phyloP scores from a whole-genome alignment of 2,888 invertebrate species.

The Euclidia mi region DNA sequence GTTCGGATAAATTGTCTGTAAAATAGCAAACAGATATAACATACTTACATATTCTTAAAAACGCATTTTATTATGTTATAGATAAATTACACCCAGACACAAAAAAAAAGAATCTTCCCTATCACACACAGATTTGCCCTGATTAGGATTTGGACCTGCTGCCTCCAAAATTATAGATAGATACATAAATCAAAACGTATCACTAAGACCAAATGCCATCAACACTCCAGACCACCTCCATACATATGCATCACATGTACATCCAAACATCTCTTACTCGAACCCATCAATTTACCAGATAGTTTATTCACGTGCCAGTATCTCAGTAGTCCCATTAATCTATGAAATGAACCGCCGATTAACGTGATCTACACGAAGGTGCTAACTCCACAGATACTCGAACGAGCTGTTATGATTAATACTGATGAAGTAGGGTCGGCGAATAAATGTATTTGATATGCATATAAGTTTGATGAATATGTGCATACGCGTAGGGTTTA shows the following conservation, averaged over 20 bases:
- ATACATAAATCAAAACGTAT: no score
- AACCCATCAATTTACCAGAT: constrained; percentile 47
- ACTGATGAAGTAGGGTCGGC: constrained; percentile 43
- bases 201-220: neutral
- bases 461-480: constrained; percentile 12
- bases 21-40: no score
- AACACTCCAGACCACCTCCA: neutral
- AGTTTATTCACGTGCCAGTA: constrained; percentile 49
- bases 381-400: constrained; percentile 43
- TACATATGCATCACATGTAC: neutral
- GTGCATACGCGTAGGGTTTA: no score
- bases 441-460: constrained; percentile 18
- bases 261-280: constrained; percentile 27
- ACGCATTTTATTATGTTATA: no score
- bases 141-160: no score
- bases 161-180: no score
- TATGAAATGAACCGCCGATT: constrained; percentile 61
- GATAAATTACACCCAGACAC: no score
- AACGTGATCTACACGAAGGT: constrained; percentile 60
- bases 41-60: no score
- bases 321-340: constrained; percentile 55
- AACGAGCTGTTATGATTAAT: constrained; percentile 61
- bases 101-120: no score
- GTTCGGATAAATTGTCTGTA: no score
- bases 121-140: no score